Percentiles rank a stretch among this genome's conserved stretches.
phyloP scores from a whole-genome alignment of 1,140 invertebrate genomes.

The Pogonus chalceus region DNA sequence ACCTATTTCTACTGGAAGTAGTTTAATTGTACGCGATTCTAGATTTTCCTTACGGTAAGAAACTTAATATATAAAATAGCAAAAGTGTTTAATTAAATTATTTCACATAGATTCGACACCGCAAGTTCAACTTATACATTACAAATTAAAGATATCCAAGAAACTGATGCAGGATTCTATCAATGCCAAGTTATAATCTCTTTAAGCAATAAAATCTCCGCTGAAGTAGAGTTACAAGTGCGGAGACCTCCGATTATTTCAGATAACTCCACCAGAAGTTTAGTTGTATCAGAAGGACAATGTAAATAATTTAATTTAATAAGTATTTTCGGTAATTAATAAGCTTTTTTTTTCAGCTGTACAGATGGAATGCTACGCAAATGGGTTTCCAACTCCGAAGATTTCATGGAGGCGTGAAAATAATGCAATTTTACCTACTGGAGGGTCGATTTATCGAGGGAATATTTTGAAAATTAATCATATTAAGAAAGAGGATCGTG shows the following conservation, averaged over 20 bases:
- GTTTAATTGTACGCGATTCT: slow-evolving; percentile 75
- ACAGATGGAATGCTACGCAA: slow-evolving; percentile 77
- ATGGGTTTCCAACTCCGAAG: slow-evolving; percentile 68
- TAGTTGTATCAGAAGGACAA: slow-evolving; percentile 74
- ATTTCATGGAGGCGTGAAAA: slow-evolving; percentile 89
- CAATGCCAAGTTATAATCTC: slow-evolving; percentile 78
- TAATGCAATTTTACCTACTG: slow-evolving; percentile 83
- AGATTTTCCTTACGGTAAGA: slow-evolving; percentile 78
- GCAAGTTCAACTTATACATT: slow-evolving; percentile 32
- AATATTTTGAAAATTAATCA: slow-evolving; percentile 71
- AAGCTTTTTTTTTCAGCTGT: slow-evolving; percentile 41
- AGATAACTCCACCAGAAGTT: slow-evolving; percentile 80
- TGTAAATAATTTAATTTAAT: slow-evolving; percentile 32
- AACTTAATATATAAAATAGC: too few species aligned
- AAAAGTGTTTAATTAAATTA: too few species aligned
- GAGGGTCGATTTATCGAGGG: slow-evolving; percentile 70
- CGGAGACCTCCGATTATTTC: slow-evolving; percentile 80
- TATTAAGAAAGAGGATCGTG: slow-evolving; percentile 79
- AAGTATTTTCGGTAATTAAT: not conserved
- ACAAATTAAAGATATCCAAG: slow-evolving; percentile 89
- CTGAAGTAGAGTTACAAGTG: slow-evolving; percentile 74
- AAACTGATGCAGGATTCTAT: slow-evolving; percentile 83
- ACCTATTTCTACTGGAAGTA: slow-evolving; percentile 67
- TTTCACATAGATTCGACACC: slow-evolving; percentile 67
- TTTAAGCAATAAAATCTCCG: slow-evolving; percentile 64